Base-by-base conservation (phyloP, 2,888 invertebrate genomes). In the Cephonodes hylas region DNA sequence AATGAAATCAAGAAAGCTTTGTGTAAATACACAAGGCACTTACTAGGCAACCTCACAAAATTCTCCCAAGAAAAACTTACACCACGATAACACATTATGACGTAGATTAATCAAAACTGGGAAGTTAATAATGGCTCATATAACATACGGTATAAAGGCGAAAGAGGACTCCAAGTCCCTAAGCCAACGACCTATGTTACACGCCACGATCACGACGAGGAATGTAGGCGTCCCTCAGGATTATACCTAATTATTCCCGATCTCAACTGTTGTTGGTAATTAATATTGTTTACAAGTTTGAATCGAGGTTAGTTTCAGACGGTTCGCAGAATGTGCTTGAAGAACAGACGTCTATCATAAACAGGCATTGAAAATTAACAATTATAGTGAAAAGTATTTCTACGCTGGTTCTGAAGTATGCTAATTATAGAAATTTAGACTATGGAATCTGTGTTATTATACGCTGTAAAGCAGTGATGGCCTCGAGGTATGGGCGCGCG, bases 51-150 rank as follows among this genome's bases (percentile, higher is more conserved):
- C 38, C 38, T 38, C 38, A n/a, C 38, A 3, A n/a, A n/a, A 45
- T 42, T 22, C 3, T 45, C 45, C 1, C 22, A 45, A 45, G 2
- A 45, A 45, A 20, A 20, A 8, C 13, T 13, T 4, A 7, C 25
- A 7, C 15, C 27, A 27, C 25, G 15, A 10, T 38, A 38, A 38
- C 38, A n/a, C 38, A 4, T 38, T n/a, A 38, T 38, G 38, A 23
- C 27, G 27, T 15, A 25, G 48, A 48, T 53, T 31, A 53, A 53
- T 53, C 31, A 53, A 15, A 31, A 27, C 53, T 31, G 31, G 31
- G 53, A 53, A 53, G 53, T 31, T 53, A 53, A 53, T 53, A 53
- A 53, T 53, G 18, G 27, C 18, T 53, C 27, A 31, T 53, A 53
- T 31, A 53, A 53, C 31, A 53, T 53, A 18, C 31, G 48, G 27